phyloP scores from a whole-genome alignment of 2,888 invertebrate genomes.

The Elgonia sp. region DNA sequence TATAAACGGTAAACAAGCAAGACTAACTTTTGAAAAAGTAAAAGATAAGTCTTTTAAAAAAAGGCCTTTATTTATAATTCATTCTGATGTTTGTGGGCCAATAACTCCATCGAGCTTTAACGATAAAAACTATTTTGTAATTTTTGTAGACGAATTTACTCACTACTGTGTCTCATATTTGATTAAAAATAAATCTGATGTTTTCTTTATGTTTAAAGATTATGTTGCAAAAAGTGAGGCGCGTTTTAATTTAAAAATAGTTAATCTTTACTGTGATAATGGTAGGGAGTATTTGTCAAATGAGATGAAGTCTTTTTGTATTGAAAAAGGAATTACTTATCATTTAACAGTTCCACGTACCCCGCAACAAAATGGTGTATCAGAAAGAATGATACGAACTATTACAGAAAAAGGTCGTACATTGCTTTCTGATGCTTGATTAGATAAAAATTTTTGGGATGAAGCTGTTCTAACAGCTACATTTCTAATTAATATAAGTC shows the following conservation, averaged over 20 bases:
- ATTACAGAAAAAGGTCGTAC: constrained; percentile 63
- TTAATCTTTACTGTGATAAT: constrained; percentile 75
- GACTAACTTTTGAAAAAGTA: constrained; percentile 18
- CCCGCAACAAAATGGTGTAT: constrained; percentile 84
- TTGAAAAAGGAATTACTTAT: constrained; percentile 82
- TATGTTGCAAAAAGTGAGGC: constrained; percentile 1
- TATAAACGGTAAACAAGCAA: constrained; percentile 38
- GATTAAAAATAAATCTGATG: constrained; percentile 56
- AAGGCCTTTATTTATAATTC: constrained; percentile 56
- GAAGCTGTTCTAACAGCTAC: constrained; percentile 78
- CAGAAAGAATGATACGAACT: constrained; percentile 84
- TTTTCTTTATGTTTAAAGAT: constrained; percentile 49
- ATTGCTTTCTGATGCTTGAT: constrained; percentile 13
- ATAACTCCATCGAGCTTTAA: constrained; percentile 59
- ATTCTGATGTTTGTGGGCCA: constrained; percentile 63
- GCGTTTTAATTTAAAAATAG: constrained; percentile 59
- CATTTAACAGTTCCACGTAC: constrained; percentile 85
- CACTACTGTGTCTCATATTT: constrained; percentile 50
- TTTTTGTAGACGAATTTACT: constrained; percentile 64
- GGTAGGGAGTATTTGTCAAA: constrained; percentile 82
- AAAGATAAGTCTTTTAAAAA: constrained; percentile 29
- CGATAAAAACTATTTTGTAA: constrained; percentile 66
- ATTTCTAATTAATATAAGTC: no score
- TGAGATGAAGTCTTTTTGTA: constrained; percentile 82
- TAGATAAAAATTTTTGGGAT: constrained; percentile 65